Conservation (phyloP, 2,888 invertebrate species). For the Harpalus rufipes region DNA sequence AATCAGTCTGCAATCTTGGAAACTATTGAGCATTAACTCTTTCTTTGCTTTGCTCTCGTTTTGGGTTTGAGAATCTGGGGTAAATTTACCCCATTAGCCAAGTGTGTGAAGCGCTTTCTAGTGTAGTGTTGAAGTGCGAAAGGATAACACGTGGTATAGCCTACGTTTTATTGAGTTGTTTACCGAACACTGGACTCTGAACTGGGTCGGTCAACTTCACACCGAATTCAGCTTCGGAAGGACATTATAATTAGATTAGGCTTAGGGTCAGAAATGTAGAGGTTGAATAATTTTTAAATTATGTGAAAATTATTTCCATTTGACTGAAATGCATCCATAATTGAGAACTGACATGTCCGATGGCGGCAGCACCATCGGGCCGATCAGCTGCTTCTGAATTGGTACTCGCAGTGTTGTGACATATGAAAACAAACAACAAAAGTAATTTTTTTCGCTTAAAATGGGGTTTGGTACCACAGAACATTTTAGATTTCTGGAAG, state of each 20-base stretch:
- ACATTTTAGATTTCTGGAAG: no score
- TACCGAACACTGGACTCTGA: constrained; percentile 22
- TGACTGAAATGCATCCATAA: no score
- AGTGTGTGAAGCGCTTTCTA: background rate
- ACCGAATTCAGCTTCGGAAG: background rate
- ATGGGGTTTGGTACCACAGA: no score
- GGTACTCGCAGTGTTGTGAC: no score
- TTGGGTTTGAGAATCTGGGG: background rate
- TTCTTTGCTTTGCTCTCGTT: constrained; percentile 1
- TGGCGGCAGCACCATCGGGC: no score
- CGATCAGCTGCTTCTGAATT: no score
- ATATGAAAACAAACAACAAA: no score
- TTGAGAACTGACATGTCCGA: no score
- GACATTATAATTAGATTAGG: constrained; percentile 10
- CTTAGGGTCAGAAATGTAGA: no score
- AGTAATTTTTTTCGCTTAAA: no score
- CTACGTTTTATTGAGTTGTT: constrained; percentile 37
- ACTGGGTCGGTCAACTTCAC: background rate
- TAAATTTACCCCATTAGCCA: constrained; percentile 20
- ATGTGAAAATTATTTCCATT: no score
- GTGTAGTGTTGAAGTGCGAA: constrained; percentile 24
- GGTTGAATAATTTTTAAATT: no score
- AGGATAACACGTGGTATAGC: constrained; percentile 25
- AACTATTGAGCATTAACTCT: background rate
- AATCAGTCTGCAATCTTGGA: background rate